Percentiles rank a stretch among this genome's conserved stretches.
These are phyloP conservation scores for Luperina nickerlii DNA, from an alignment of 2,888 invertebrate species.

Conservation along the genomic window DNA sequence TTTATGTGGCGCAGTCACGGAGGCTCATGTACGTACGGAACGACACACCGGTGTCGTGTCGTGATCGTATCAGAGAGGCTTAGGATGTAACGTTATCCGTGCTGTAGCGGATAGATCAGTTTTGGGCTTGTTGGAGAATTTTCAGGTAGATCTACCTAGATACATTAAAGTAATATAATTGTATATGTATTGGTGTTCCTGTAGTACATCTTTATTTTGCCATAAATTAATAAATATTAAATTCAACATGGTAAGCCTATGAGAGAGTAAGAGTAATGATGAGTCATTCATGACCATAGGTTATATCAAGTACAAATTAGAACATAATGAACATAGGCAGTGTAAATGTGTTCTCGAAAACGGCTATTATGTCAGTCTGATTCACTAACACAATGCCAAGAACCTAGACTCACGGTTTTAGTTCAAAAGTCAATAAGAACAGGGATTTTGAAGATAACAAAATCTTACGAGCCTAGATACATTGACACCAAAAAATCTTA, in stretches of 20 bases:
- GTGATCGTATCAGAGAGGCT: conserved; percentile 50
- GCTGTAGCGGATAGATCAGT: neutral
- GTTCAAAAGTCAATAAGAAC: neutral
- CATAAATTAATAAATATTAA: neutral
- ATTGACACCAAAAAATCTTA: too few species aligned
- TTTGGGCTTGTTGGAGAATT: neutral
- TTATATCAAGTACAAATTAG: neutral
- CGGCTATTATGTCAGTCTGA: neutral
- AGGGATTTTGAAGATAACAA: neutral
- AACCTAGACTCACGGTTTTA: neutral
- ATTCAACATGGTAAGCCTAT: too few species aligned
- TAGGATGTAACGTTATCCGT: conserved; percentile 43
- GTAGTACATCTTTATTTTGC: neutral
- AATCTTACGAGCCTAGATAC: neutral
- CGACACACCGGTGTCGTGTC: conserved; percentile 51
- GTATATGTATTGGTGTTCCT: too few species aligned
- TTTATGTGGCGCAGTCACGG: conserved; percentile 59
- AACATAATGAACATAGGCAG: neutral
- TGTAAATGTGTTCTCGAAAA: neutral
- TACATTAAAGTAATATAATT: neutral
- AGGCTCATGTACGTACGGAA: conserved; percentile 44
- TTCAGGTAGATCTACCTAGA: too few species aligned
- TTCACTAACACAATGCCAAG: neutral
- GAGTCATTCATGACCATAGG: neutral
- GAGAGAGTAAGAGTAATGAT: neutral